phyloP scores from a whole-genome alignment of 1,140 invertebrate species.

The Anagrus nilaparvatae region DNA sequence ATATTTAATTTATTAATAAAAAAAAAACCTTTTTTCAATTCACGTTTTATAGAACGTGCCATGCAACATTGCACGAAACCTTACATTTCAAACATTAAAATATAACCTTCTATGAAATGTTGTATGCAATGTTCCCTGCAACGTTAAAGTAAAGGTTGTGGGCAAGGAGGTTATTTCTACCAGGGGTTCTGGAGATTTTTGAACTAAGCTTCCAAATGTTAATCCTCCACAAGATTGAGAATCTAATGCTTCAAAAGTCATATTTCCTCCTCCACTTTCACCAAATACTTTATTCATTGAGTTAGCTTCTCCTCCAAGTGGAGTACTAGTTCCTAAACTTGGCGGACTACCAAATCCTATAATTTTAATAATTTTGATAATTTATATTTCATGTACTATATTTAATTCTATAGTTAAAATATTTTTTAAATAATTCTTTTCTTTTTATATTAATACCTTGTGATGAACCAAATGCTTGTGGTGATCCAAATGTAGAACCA shows the following conservation, averaged over 20 bases:
- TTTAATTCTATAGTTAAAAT: too few species aligned
- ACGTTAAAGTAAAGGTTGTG: too few species aligned
- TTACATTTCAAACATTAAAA: too few species aligned
- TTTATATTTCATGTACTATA: slow-evolving; percentile 1
- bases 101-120: too few species aligned
- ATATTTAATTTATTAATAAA: too few species aligned
- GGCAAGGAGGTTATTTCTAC: too few species aligned
- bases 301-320: slow-evolving; percentile 18
- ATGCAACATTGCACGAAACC: too few species aligned
- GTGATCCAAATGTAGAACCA: slow-evolving; percentile 20
- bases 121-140: too few species aligned
- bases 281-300: slow-evolving; percentile 33
- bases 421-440: not conserved
- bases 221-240: slow-evolving; percentile 30
- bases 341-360: slow-evolving; percentile 32
- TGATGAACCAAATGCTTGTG: slow-evolving; percentile 18
- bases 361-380: slow-evolving; percentile 8
- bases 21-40: too few species aligned
- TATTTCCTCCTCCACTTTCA: too few species aligned
- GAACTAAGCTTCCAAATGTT: slow-evolving; percentile 37
- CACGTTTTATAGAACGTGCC: too few species aligned
- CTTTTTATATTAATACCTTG: slow-evolving; percentile 1
- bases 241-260: slow-evolving; percentile 35
- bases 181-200: slow-evolving; percentile 30
- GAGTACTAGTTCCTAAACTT: slow-evolving; percentile 22